phyloP scores from a whole-genome alignment of 1,140 invertebrate genomes.

The Cheumatopsyche charites region DNA sequence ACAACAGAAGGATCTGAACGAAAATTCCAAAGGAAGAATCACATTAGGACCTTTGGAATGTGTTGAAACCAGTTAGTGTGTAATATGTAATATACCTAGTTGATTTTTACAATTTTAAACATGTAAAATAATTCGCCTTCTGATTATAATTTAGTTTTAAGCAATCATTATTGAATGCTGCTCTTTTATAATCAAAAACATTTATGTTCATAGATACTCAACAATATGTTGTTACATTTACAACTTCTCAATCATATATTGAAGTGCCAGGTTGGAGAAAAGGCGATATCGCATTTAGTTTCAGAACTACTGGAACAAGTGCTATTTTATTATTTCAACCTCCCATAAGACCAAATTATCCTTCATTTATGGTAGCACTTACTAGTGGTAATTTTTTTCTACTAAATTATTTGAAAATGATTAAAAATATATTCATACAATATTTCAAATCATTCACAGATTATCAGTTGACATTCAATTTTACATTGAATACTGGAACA shows the following conservation, averaged over 20 bases:
- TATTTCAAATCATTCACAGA: slow-evolving; percentile 61
- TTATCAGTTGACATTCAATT: slow-evolving; percentile 87
- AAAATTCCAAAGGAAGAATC: slow-evolving; percentile 82
- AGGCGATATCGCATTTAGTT: slow-evolving; percentile 90
- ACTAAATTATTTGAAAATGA: slow-evolving; percentile 41
- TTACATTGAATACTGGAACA: slow-evolving; percentile 83
- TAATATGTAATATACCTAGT: slow-evolving; percentile 23
- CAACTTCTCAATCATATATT: slow-evolving; percentile 88
- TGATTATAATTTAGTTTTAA: not conserved
- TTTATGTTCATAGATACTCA: slow-evolving; percentile 78
- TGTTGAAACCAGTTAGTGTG: slow-evolving; percentile 86
- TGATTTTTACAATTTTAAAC: slow-evolving; percentile 20
- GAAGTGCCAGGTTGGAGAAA: slow-evolving; percentile 90
- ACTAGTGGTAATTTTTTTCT: slow-evolving; percentile 68
- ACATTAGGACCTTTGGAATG: slow-evolving; percentile 90
- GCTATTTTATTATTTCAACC: slow-evolving; percentile 91
- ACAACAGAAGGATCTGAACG: slow-evolving; percentile 80
- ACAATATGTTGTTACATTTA: slow-evolving; percentile 91
- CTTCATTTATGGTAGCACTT: slow-evolving; percentile 87
- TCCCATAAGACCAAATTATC: slow-evolving; percentile 84
- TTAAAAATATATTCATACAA: not conserved
- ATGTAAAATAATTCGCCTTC: not conserved
- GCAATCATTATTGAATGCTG: slow-evolving; percentile 8
- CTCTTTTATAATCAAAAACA: slow-evolving; percentile 30
- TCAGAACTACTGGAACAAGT: slow-evolving; percentile 86